phyloP scores from a whole-genome alignment of 2,888 invertebrate species.

The Melipona beecheii region DNA sequence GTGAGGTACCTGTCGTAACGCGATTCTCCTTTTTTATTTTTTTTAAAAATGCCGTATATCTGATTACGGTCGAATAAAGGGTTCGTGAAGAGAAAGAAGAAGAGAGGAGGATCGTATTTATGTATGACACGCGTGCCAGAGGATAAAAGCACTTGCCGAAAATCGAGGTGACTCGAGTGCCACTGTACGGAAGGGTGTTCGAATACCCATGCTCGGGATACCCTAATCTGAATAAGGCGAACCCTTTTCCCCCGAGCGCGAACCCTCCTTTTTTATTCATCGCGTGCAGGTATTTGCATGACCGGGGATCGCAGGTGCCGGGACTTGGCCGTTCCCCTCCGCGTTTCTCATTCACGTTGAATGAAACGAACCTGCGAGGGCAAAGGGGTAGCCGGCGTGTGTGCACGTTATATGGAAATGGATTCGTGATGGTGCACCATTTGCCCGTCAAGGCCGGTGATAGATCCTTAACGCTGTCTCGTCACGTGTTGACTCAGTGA shows the following conservation, averaged over 20 bases:
- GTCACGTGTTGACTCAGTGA: conserved; percentile 45
- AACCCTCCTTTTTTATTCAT: conserved; percentile 77
- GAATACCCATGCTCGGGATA: conserved; percentile 62
- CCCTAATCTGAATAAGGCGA: conserved; percentile 82
- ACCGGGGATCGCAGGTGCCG: conserved; percentile 73
- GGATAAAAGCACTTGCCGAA: conserved; percentile 68
- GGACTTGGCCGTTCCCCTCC: conserved; percentile 62
- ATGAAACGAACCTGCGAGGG: conserved; percentile 64
- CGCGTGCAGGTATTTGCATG: conserved; percentile 79
- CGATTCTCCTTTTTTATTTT: conserved; percentile 11
- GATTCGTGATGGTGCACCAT: conserved; percentile 56
- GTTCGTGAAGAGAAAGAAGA: conserved; percentile 19
- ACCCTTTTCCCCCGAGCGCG: conserved; percentile 74
- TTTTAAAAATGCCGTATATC: neutral
- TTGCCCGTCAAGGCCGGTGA: conserved; percentile 40
- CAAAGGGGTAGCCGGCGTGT: conserved; percentile 61
- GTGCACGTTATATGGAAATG: conserved; percentile 75
- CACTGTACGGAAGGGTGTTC: conserved; percentile 66
- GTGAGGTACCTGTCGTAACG: neutral
- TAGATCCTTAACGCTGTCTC: conserved; percentile 52
- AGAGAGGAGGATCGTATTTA: conserved; percentile 35
- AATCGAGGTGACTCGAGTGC: conserved; percentile 68
- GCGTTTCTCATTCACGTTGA: conserved; percentile 70
- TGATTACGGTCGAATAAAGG: conserved; percentile 23
- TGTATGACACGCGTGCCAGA: conserved; percentile 35